Base-by-base conservation (phyloP, 2,888 invertebrate genomes). In the Monochamus alternatus region DNA sequence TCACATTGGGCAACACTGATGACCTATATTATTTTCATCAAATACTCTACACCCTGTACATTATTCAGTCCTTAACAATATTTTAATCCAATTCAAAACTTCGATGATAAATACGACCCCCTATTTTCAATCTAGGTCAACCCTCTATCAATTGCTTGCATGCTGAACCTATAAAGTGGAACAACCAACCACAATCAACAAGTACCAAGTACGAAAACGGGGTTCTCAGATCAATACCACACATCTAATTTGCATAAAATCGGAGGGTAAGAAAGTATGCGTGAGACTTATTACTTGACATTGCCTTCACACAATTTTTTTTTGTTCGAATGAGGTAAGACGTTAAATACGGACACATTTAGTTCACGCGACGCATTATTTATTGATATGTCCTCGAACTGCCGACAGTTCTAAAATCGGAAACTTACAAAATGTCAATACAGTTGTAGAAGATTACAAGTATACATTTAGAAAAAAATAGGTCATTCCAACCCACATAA, bases 171-270 rank as follows among this genome's bases (percentile, higher is more conserved):
- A 44, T n/a, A 69, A 71, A 63, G 55, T 71, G 71, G 69, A 71
- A 71, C 63, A 62, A 60, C 30, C 38, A 30, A 71, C 38, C 51
- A 14, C 32, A 63, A 52, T 63, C 44, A 69, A 63, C 63, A 71
- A 71, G 71, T 71, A 71, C 71, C 71, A 71, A 71, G 71, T 63
- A 71, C 71, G 71, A 71, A 43, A 44, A 30, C 32, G 31, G 38
- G 32, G 32, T 60, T 12, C 12, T 60, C 9, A 55, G n/a, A 55
- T 55, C 60, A 60, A 60, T 38, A 60, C 60, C 60, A 60, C 31
- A 32, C 30, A 64, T 64, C 47, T 51, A 44, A 66, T 52, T 32
- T 66, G 14, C 32, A 66, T 66, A 66, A 66, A 66, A 52, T 55
- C 66, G 7, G 52, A 51, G 51, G 14, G 66, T 52, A 52, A 52